Evolutionary conservation across 2,113 vertebrate species (phyloP).

Genomic region (Otus sunia): DNA sequence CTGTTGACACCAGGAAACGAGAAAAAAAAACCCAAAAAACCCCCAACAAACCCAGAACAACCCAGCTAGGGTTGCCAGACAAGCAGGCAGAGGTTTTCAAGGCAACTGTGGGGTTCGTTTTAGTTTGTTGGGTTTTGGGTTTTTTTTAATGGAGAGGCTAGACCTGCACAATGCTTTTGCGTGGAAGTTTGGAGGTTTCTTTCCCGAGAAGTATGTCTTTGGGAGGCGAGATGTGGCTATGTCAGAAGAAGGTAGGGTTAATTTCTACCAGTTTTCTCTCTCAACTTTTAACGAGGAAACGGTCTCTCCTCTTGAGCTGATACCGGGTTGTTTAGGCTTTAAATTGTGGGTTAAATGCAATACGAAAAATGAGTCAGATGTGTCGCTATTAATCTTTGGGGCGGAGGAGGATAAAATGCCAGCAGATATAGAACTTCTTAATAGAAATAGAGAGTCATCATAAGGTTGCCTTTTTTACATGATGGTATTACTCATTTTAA

Average conservation of each 20-base stretch:
- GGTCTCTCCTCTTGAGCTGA: neutral
- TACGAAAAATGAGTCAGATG: conserved; percentile 59
- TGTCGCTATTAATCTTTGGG: conserved; percentile 62
- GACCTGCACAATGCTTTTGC: conserved; percentile 26
- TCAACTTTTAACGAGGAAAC: neutral
- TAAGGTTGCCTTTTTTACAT: conserved; percentile 8
- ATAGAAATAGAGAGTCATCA: conserved; percentile 50
- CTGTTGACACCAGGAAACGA: conserved; percentile 54
- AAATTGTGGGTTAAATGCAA: conserved; percentile 57
- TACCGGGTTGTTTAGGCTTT: conserved; percentile 18
- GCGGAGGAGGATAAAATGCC: conserved; percentile 59
- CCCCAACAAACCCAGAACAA: neutral
- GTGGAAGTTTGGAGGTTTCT: conserved; percentile 52
- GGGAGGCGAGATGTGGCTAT: conserved; percentile 29
- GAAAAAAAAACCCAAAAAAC: neutral
- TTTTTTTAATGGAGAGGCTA: conserved; percentile 45
- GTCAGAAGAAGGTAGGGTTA: conserved; percentile 63
- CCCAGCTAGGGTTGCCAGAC: conserved; percentile 26
- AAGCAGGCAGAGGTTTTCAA: conserved; percentile 35
- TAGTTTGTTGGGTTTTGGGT: neutral
- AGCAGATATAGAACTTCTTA: conserved; percentile 52
- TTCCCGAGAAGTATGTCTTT: conserved; percentile 47
- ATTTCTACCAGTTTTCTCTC: neutral
- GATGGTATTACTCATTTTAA: conserved; percentile 38
- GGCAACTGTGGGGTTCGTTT: neutral